Evolutionary conservation across 2,888 invertebrate genomes (phyloP).

Genomic region (Latheticus oryzae): DNA sequence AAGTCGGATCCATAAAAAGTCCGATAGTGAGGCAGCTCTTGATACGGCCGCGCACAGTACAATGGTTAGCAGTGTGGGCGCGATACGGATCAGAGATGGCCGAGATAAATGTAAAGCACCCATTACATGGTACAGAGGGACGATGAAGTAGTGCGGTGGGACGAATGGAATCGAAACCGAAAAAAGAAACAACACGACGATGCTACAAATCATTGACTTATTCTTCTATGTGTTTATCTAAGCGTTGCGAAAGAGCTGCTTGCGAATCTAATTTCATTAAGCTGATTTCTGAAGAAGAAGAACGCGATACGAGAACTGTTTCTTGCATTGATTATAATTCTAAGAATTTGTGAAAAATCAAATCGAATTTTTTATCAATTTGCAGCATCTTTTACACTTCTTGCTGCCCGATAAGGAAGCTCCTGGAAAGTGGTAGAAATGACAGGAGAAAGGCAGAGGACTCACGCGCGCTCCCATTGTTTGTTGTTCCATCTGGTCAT

Average conservation of each 20-base stretch:
- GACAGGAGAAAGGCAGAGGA: conserved; percentile 30
- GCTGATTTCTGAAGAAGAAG: background rate
- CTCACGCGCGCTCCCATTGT: conserved; percentile 34
- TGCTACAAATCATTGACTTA: conserved; percentile 34
- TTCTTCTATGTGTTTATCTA: conserved; percentile 34
- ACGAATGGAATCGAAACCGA: conserved; percentile 7
- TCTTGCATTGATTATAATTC: too few species aligned
- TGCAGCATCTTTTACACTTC: too few species aligned
- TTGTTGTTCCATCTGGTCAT: conserved; percentile 37
- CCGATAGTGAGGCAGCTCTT: conserved; percentile 18
- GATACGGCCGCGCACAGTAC: conserved; percentile 46
- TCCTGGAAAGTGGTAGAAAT: conserved; percentile 18
- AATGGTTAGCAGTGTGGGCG: conserved; percentile 51
- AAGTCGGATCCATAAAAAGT: conserved; percentile 25
- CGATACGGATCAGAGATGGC: conserved; percentile 50
- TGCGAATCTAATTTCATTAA: conserved; percentile 25
- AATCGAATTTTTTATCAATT: too few species aligned
- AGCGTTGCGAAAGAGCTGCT: conserved; percentile 17
- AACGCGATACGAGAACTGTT: too few species aligned
- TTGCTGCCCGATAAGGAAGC: conserved; percentile 12
- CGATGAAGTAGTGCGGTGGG: conserved; percentile 40
- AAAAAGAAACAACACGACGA: conserved; percentile 24
- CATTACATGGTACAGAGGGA: conserved; percentile 48
- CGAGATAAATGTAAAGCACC: conserved; percentile 52
- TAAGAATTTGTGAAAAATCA: too few species aligned